Evolutionary conservation across 2,113 vertebrate species (phyloP), one percentile per base, ranked within the genome.

Genomic region (Ctenomys sociabilis): DNA sequence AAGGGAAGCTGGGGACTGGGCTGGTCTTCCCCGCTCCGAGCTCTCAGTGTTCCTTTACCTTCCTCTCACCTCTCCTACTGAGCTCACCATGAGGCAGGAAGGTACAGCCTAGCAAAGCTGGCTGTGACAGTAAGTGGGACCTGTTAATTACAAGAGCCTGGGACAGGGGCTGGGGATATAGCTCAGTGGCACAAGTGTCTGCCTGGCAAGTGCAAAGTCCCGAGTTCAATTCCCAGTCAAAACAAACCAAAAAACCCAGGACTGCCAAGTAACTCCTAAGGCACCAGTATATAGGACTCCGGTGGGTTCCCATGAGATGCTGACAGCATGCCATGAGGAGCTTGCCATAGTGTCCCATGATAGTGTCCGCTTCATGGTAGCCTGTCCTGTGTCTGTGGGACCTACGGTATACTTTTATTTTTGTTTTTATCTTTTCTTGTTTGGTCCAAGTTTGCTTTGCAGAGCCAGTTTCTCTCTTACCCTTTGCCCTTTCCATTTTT

Each of bases 311-410:
- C 10, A 26, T 28, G 40, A 28, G 37, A 28, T 75, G 11, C 9
- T 75, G 24, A 43, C 22, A 13, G 22, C 40, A 28, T 75, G 72
- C 40, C 40, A 13, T 10, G 24, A 72, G n/a, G 40, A 75, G 24
- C 7, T 12, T 75, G 72, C 40, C 5, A 1, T 13, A 12, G 10
- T 1, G 5, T 28, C 24, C 11, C 40, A n/a, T n/a, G n/a, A 1
- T 13, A 12, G 10, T 1, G 5, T 28, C 24, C 11, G 24, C 40
- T 43, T 45, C 37, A 75, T 6, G 11, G 37, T 45, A 45, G 40
- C 72, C 24, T 43, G 37, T 3, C 37, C 72, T 75, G 72, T 75
- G 72, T 45, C 72, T 75, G 24, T 5, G 21, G 37, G 37, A 43
- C 37, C 72, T 75, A 73, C 22, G 37, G 37, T 73, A 37, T 73